Conservation (phyloP, 2,797 vertebrate genomes). For the Chrosomus eos region DNA sequence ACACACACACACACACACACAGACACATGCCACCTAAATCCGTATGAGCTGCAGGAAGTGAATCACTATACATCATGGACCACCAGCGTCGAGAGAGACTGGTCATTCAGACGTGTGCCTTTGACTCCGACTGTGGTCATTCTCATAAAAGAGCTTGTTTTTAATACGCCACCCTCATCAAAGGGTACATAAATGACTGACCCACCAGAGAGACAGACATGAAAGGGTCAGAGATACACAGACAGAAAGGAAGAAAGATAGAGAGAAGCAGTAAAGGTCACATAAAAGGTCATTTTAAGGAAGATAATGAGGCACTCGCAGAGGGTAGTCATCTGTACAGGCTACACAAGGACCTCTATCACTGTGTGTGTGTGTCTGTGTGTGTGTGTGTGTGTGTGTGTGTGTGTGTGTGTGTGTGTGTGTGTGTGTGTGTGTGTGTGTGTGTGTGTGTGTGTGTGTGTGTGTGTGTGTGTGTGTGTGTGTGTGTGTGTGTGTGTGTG, state of each 20-base stretch:
- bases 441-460: too few relatives aligned
- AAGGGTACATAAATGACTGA: constrained; percentile 34
- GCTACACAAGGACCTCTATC: constrained; percentile 10
- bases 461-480: too few relatives aligned
- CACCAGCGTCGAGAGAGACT: constrained; percentile 37
- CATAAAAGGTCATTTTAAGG: constrained; percentile 47
- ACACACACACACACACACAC: constrained; percentile 7
- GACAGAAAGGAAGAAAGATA: constrained; percentile 6
- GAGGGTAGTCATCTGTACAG: constrained; percentile 48
- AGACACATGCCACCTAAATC: constrained; percentile 19
- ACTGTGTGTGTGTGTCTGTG: background rate
- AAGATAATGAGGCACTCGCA: constrained; percentile 17
- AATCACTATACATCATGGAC: constrained; percentile 38
- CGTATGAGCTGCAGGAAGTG: constrained; percentile 17
- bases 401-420: too few relatives aligned
- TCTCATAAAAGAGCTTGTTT: constrained; percentile 27
- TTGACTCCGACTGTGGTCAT: constrained; percentile 24
- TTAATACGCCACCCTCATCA: constrained; percentile 20
- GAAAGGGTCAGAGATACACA: constrained; percentile 21
- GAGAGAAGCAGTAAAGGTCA: constrained; percentile 45
- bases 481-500: too few relatives aligned
- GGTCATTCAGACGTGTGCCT: constrained; percentile 10
- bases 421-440: too few relatives aligned
- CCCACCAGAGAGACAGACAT: background rate
- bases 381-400: too few relatives aligned